Evolutionary conservation across 1,140 invertebrate species (phyloP), one percentile per base, ranked within the genome.

Genomic region (Apis laboriosa): DNA sequence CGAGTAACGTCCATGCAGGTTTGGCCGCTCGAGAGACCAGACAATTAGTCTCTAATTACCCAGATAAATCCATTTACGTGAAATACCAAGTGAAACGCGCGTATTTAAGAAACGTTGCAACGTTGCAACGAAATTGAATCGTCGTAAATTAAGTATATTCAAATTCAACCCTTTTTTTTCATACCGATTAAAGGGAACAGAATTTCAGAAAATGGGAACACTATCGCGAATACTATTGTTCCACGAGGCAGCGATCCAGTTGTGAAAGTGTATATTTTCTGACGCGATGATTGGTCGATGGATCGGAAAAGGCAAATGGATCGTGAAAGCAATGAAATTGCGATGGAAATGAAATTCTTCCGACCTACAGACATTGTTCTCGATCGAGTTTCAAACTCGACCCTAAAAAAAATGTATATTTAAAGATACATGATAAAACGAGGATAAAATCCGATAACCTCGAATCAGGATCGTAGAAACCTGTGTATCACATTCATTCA

Each of bases 261-360:
- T 71, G 24, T 24, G 3, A 24, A 24, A 43, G 66, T 43, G 21
- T 79, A 79, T 13, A 66, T 81, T 76, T 74, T 28, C 58, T 21
- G 28, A 67, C 21, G 55, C 72, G 63, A 81, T 24, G 79, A 76
- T n/a, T 49, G 71, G 60, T 80, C 71, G 71, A 80, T 75, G 71
- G 79, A 80, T 80, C 61, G 79, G 71, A 80, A 80, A 53, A 15
- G 21, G 56, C 60, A 80, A 80, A 75, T 66, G 71, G 71, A 28
- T 80, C 71, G 71, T 55, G 71, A 75, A 55, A 43, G 61, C 60
- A 34, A 67, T 60, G 49, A 58, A 68, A 76, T 76, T 74, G 21
- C 61, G 28, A 13, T 28, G 70, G 78, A 11, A 66, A 64, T 49
- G 60, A 74, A 74, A 56, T 60, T 66, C 55, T 49, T 77, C n/a